phyloP scores from a whole-genome alignment of 2,113 vertebrate genomes.

The Antidorcas marsupialis region DNA sequence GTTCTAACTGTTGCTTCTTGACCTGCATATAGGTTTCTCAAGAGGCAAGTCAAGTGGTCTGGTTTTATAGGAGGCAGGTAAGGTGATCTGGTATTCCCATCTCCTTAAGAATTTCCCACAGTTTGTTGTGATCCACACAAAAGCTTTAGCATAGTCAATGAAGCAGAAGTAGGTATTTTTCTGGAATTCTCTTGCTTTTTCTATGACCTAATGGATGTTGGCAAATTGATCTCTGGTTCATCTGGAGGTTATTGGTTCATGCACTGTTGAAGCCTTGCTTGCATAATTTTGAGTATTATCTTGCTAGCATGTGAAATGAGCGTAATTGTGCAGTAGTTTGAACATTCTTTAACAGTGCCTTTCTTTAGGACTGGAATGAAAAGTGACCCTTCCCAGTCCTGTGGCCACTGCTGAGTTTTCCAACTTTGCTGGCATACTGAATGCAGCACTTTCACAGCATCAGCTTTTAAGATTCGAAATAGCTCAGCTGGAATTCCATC shows the following conservation, averaged over 20 bases:
- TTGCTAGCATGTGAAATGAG: neutral
- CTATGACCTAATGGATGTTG: neutral
- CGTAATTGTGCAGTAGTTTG: neutral
- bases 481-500: neutral
- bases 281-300: neutral
- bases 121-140: neutral
- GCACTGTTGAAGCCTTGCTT: neutral
- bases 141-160: neutral
- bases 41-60: neutral
- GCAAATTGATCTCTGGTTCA: neutral
- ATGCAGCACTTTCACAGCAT: neutral
- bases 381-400: neutral
- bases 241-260: neutral
- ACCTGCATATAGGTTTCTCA: neutral
- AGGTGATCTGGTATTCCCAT: neutral
- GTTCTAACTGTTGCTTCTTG: neutral
- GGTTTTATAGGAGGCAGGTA: neutral
- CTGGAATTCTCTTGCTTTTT: neutral
- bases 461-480: neutral
- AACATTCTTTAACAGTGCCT: neutral
- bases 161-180: neutral
- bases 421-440: neutral
- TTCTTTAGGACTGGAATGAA: neutral
- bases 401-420: neutral
- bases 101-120: neutral